Evolutionary conservation across 2,888 invertebrate species (phyloP), one percentile per base, ranked within the genome.

Genomic region (Leucophenga maculata): DNA sequence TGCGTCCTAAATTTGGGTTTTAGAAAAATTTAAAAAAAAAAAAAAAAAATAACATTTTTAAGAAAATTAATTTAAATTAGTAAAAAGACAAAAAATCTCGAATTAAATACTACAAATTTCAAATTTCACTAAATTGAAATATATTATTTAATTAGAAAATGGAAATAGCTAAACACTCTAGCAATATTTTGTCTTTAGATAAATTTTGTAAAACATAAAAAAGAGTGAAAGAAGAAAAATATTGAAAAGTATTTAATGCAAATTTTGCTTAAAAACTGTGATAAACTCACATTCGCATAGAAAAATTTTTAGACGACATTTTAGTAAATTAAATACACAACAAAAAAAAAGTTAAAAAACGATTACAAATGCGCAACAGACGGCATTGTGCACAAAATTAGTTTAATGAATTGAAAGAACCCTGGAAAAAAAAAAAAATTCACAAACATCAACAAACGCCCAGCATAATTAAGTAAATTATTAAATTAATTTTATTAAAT

Each of bases 271-370:
- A 70, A 68, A 69, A 76, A 73, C 79, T 79, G 79, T 79, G 79
- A 79, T 79, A 83, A 76, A 68, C 73, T 74, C 73, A 79, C 70
- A 72, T 59, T 59, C 65, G 39, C 65, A 18, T 11, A 50, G n/a
- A 50, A 50, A 50, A 50, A 50, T 4, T 26, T 26, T 26, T 26
- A 26, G 26, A 26, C 26, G 26, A 26, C 26, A 26, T 26, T 26
- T 26, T 26, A 26, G 26, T 26, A 50, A 50, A 50, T 50, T 18
- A 4, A 11, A 50, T 16, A 50, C 6, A 50, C 14, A 50, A 50
- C 50, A 50, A 50, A 50, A 50, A 50, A 50, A 50, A 50, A 50
- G n/a, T n/a, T n/a, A n/a, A 16, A 50, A 50, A 18, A 39, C 8
- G 11, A 39, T 18, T 1, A 50, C 16, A 6, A 50, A 50, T 4